A percentile compares a stretch with the other conserved stretches of the same genome.
These are phyloP conservation scores for Bergia puertoricense DNA, from an alignment of 92 coral and sea anemone genomes.

Conservation along the genomic window DNA sequence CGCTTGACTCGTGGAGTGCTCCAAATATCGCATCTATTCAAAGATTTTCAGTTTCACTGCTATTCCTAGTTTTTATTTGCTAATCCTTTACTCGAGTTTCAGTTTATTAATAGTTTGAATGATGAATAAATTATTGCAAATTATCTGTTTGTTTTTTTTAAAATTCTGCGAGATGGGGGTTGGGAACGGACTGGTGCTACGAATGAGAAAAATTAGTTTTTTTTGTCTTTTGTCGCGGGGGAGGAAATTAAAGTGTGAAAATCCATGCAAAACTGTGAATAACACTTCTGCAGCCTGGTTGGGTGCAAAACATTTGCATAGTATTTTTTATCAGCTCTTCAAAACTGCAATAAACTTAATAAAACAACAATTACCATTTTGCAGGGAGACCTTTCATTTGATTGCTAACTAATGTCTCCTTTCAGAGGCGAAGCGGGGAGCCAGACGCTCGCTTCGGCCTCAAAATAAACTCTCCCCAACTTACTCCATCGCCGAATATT, in stretches of 20 bases:
- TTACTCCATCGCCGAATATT: neutral
- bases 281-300: slow-evolving; percentile 11
- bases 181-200: neutral
- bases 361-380: slow-evolving; percentile 3
- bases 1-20: slow-evolving; percentile 16
- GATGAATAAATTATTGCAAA: slow-evolving; percentile 14
- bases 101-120: slow-evolving; percentile 4
- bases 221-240: slow-evolving; percentile 19
- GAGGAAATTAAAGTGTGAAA: slow-evolving; percentile 6
- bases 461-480: neutral
- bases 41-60: slow-evolving; percentile 1
- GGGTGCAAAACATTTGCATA: slow-evolving; percentile 26
- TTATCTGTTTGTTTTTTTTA: neutral
- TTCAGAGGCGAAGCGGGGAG: slow-evolving; percentile 29
- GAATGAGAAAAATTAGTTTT: neutral
- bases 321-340: slow-evolving; percentile 19
- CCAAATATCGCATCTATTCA: neutral
- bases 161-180: neutral
- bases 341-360: slow-evolving; percentile 24
- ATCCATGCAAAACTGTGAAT: slow-evolving; percentile 7
- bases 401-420: slow-evolving; percentile 12
- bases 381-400: neutral
- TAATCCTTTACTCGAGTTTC: neutral
- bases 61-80: slow-evolving; percentile 9
- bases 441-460: neutral